Evolutionary conservation across 2,113 vertebrate species (phyloP).

Genomic region (Chaetorhynchus papuensis): DNA sequence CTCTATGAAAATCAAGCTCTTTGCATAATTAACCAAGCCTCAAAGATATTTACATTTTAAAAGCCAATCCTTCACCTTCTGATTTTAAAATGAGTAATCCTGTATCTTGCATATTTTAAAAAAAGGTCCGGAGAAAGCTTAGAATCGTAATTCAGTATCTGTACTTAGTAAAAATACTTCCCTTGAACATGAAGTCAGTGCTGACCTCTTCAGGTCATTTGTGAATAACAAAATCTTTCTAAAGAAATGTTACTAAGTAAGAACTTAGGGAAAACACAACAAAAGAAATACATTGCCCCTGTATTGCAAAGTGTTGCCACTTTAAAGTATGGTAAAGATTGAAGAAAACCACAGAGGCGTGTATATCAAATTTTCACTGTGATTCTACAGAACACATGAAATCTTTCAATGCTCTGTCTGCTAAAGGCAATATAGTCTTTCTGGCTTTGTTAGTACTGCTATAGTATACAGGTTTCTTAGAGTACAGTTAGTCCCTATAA

Average conservation of each 20-base stretch:
- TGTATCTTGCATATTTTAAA: slow-evolving; percentile 16
- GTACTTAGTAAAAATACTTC: slow-evolving; percentile 57
- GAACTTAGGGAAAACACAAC: not conserved
- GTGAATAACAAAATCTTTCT: slow-evolving; percentile 56
- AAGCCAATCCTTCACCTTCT: slow-evolving; percentile 2
- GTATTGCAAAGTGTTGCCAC: not conserved
- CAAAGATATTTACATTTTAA: slow-evolving; percentile 18
- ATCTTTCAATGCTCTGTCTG: not conserved
- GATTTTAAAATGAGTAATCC: slow-evolving; percentile 10
- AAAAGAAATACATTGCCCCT: not conserved
- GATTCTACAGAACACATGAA: not conserved
- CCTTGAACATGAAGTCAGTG: slow-evolving; percentile 58
- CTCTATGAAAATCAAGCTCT: slow-evolving; percentile 31
- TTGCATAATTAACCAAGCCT: not conserved
- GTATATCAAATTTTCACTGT: not conserved
- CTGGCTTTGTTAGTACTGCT: slow-evolving; percentile 24
- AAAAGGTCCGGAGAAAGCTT: slow-evolving; percentile 44
- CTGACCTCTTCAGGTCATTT: slow-evolving; percentile 70
- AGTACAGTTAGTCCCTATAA: not conserved
- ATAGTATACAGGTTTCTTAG: not conserved
- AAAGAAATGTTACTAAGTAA: not conserved
- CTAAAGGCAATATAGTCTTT: not conserved
- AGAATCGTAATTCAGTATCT: slow-evolving; percentile 50
- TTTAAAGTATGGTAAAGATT: not conserved
- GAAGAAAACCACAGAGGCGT: not conserved